These are phyloP conservation scores for Actinemys pallida DNA, from an alignment of 2,113 vertebrate species.

Conservation along the genomic window DNA sequence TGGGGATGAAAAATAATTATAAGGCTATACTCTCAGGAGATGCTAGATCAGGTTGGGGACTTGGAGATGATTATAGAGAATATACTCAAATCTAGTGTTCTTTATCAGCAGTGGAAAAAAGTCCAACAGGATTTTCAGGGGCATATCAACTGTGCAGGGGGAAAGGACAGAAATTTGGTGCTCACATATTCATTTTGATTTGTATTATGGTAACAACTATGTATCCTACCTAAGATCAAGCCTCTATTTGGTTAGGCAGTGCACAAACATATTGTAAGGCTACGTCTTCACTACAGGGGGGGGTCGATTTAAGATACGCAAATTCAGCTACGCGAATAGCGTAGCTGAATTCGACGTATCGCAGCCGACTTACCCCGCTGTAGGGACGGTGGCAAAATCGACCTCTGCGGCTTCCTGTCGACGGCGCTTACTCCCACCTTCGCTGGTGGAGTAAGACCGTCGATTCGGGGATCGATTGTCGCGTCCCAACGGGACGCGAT, in stretches of 20 bases:
- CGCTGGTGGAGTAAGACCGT: too few relatives aligned
- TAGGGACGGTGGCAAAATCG: too few relatives aligned
- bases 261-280: slow-evolving; percentile 21
- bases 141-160: slow-evolving; percentile 46
- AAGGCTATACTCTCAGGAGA: background rate
- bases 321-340: too few relatives aligned
- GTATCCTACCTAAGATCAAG: slow-evolving; percentile 40
- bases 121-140: slow-evolving; percentile 41
- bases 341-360: too few relatives aligned
- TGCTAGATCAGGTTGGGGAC: background rate
- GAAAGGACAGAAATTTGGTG: slow-evolving; percentile 51
- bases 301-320: too few relatives aligned
- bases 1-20: slow-evolving; percentile 61
- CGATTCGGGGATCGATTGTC: too few relatives aligned
- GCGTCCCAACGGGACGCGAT: too few relatives aligned
- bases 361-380: too few relatives aligned
- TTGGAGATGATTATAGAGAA: slow-evolving; percentile 15
- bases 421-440: too few relatives aligned
- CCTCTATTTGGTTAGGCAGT: slow-evolving; percentile 17
- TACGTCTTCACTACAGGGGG: background rate
- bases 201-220: slow-evolving; percentile 44
- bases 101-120: slow-evolving; percentile 21
- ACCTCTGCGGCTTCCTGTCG: too few relatives aligned
- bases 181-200: slow-evolving; percentile 66
- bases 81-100: slow-evolving; percentile 8